Evolutionary conservation across 2,113 vertebrate species (phyloP), one percentile per base, ranked within the genome.

Genomic region (Percopsis transmontana): DNA sequence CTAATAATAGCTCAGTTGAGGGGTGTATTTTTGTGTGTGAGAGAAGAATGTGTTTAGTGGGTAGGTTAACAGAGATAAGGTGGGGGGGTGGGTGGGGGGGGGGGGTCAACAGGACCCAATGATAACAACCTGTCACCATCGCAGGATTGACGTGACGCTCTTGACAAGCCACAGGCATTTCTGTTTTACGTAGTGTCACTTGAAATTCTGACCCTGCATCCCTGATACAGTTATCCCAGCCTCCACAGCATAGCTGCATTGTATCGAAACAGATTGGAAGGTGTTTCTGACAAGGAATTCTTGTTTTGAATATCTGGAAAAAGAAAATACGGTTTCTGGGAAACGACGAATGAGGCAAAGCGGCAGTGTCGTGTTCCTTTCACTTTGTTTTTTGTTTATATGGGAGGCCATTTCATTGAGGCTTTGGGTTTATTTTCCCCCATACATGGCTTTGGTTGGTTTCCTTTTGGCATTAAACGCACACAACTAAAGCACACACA

Each of bases 51-150:
- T 38, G 60, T 57, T 70, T 38, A 64, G 21, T 50, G 56, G 16
- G 53, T 45, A 47, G 65, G 64, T 70, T 62, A 72, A 71, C 53
- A 55, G 45, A 66, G 63, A 74, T 4, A 11, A 33, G 27, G 5
- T 2, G 27, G 5, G 27, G 5, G 27, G 8, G 27, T 33, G 27
- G 53, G 52, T 62, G 52, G 71, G 74, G 71, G 27, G 53, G 52
- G 66, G 52, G 71, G 74, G 71, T 75, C 74, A 81, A 66, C 65
- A 44, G 59, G 58, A 55, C 38, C 20, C n/a, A 51, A 67, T 72
- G 16, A 57, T 74, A 52, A 16, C 65, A 50, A 51, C 21, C 44
- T 42, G 11, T 14, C 62, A 68, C 53, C 56, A 64, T 62, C 5
- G 15, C 33, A 48, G 15, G 58, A 70, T 66, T 66, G 62, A 21